phyloP scores from a whole-genome alignment of 2,888 invertebrate species.

The Apantesis nais region DNA sequence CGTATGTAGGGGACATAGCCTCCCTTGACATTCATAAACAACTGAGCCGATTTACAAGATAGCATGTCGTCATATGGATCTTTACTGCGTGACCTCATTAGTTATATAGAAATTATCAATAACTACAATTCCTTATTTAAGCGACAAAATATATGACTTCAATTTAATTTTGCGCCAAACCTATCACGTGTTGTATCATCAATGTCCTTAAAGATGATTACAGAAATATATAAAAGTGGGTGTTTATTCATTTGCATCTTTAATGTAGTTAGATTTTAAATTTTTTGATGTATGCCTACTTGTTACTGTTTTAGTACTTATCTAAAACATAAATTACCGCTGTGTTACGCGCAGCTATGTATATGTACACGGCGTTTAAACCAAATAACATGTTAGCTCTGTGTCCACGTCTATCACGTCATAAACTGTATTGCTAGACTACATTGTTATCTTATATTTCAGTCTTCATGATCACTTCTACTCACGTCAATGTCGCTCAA shows the following conservation, averaged over 20 bases:
- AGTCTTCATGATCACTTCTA: background rate
- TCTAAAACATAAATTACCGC: background rate
- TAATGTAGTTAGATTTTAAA: background rate
- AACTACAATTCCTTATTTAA: background rate
- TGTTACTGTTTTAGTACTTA: background rate
- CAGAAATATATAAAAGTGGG: no score
- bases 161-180: background rate
- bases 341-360: background rate
- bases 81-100: no score
- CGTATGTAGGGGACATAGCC: no score
- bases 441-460: conserved; percentile 12
- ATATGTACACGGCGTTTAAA: background rate
- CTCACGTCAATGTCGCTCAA: background rate
- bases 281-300: background rate
- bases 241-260: background rate
- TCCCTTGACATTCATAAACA: no score
- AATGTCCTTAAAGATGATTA: background rate
- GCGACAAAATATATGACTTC: background rate
- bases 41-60: no score
- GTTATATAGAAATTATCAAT: background rate
- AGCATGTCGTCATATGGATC: no score
- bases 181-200: background rate
- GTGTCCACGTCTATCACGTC: background rate
- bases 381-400: background rate
- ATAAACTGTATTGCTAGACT: background rate